Conservation (phyloP, 2,797 vertebrate species). For the Gallinago solitaria region DNA sequence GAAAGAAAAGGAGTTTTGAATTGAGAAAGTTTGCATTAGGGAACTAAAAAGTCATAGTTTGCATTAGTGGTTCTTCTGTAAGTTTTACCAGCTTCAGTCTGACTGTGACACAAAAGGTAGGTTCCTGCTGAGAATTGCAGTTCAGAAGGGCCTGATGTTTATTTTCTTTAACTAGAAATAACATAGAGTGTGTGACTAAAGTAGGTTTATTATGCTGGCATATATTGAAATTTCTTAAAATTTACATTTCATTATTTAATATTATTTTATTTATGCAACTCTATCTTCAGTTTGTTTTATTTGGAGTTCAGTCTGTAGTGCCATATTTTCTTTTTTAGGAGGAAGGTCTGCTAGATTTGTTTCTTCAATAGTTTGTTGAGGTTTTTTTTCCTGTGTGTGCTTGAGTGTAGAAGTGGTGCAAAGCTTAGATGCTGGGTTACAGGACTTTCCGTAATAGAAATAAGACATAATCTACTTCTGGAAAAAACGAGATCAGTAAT, state of each 20-base stretch:
- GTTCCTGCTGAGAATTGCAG: not conserved
- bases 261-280: constrained; percentile 58
- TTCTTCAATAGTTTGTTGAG: not conserved
- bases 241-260: constrained; percentile 59
- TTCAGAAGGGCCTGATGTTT: not conserved
- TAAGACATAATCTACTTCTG: not conserved
- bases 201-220: not conserved
- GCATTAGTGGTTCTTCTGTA: not conserved
- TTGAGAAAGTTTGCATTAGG: not conserved
- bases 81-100: not conserved
- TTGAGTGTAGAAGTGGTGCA: not conserved
- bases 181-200: not conserved
- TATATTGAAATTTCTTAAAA: constrained; percentile 24
- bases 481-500: not conserved
- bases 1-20: not conserved
- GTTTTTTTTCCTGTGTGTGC: not conserved
- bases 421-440: not conserved
- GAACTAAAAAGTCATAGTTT: not conserved
- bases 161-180: constrained; percentile 43
- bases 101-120: not conserved
- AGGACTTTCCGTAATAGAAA: not conserved
- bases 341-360: not conserved
- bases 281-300: constrained; percentile 45
- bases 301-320: constrained; percentile 10
- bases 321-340: not conserved